Evolutionary conservation across 2,888 invertebrate genomes (phyloP), one percentile per base, ranked within the genome.

Genomic region (Clistopyga incitator): DNA sequence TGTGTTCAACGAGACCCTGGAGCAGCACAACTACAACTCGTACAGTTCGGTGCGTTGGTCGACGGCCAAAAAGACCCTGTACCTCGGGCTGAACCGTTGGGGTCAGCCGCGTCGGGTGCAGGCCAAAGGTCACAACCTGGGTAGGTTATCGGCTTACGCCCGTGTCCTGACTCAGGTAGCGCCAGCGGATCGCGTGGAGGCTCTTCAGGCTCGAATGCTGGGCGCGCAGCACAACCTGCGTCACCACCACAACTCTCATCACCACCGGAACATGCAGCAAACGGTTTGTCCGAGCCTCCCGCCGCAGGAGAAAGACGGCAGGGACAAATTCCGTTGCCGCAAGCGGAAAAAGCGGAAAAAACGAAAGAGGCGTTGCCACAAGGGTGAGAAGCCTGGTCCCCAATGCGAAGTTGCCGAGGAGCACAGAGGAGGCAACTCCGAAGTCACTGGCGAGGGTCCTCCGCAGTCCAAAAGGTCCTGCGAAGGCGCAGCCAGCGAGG

Each of bases 1-100:
- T 94, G 95, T 97, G 93, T 97, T 97, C 95, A 97, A 97, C 94
- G 97, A 97, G 94, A 96, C 96, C 92, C 96, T 97, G 93, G 97
- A 96, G 93, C 96, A 96, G 93, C 96, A 97, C 94, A 96, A 97
- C 93, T 97, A 97, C 94, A 97, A 97, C 93, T 97, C 97, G 81
- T 98, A 97, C 94, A 96, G 97, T 90, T 96, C 96, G 88, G 95
- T 95, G 84, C 95, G 96, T 93, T 96, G 96, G 94, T 96, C 96
- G 84, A 95, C 95, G 89, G 94, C 94, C 92, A 95, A 96, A 90
- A 92, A 93, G 81, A 96, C 96, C 71, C 94, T 95, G 87, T 97
- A 96, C 94, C 94, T 97, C 93, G 97, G 97, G 85, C 94, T 97
- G 87, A 96, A 97, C 93, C 95, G 96, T 87, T 94, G 95, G 85